These are phyloP conservation scores for Andinoacara biseriatus DNA, from an alignment of 2,113 vertebrate species.

Conservation along the genomic window DNA sequence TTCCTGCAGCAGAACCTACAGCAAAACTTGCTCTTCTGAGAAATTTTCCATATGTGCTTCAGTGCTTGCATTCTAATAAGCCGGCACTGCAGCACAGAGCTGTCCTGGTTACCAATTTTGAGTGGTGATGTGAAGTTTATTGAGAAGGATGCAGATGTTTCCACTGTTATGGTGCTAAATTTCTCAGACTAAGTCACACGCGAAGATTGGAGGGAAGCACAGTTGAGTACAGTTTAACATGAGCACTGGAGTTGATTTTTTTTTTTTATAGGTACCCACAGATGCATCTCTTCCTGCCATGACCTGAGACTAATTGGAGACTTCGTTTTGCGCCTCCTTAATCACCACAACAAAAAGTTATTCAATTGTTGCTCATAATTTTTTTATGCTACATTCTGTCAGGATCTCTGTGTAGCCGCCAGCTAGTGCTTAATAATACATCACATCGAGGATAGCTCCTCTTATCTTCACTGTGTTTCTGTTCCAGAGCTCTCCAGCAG, in stretches of 20 bases:
- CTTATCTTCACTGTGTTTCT: slow-evolving; percentile 15
- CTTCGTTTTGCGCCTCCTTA: not conserved
- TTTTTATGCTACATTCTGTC: not conserved
- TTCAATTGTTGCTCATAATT: not conserved
- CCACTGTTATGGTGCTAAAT: not conserved
- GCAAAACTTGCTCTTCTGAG: not conserved
- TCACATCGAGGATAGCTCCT: not conserved
- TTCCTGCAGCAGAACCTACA: not conserved
- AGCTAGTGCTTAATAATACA: not conserved
- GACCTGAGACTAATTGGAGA: not conserved
- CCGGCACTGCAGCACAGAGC: not conserved
- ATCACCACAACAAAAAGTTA: not conserved
- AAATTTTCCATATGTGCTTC: not conserved
- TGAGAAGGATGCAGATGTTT: not conserved
- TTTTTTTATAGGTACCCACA: not conserved
- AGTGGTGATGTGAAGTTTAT: not conserved
- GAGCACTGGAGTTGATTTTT: not conserved
- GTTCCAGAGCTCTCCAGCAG: slow-evolving; percentile 79
- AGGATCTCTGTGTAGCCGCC: not conserved
- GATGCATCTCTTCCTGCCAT: not conserved
- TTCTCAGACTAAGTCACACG: not conserved
- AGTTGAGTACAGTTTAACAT: not conserved
- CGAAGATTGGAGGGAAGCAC: not conserved
- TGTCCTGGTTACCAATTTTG: not conserved
- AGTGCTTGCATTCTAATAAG: not conserved